Base-by-base conservation (phyloP, 1,140 invertebrate genomes). In the Acromyrmex charruanus region DNA sequence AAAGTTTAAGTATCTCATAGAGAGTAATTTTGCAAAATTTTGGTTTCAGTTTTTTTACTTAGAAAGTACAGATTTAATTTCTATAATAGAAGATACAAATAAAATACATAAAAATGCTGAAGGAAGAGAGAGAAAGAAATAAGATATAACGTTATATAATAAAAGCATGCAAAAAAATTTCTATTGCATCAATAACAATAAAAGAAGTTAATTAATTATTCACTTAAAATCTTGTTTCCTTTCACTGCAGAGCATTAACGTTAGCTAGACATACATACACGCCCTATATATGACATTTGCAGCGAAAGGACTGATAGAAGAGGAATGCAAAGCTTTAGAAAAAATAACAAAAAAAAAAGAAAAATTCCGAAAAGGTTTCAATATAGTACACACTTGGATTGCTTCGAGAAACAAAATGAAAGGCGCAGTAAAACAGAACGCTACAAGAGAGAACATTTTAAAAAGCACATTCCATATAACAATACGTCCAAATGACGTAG, bases 161-260 rank as follows among this genome's bases (percentile, higher is more conserved):
- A 55, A 59, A 59, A 59, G 7, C 5, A 28, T 25, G 10, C 12
- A 28, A 61, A 28, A 28, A 14, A 14, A 28, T 61, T 61, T 28
- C 25, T 28, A 61, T 25, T 61, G 28, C 4, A 61, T 21, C 7
- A 16, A 51, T 51, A 16, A 51, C 12, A 49, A 12, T 49, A 49
- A 49, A 49, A 49, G 9, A 51, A 3, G 12, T 51, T 58, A 58
- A 21, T 58, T 58, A 65, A 65, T 65, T 35, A 65, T 18, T 65
- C n/a, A n/a, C 16, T 18, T 66, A n/a, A 66, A 66, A 35, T 66
- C 63, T 66, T 10, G 31, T 39, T 66, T 66, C 31, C 65, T 35
- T 39, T 65, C 25, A 35, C 28, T 10, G 16, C 28, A 35, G 55
- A 65, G 10, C 63, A 18, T 66, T 39, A 66, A 39, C 9, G 18